A percentile compares a stretch with the other conserved stretches of the same genome.
These are phyloP conservation scores for Malurus elegans DNA, from an alignment of 2,113 vertebrate species.

Conservation along the genomic window DNA sequence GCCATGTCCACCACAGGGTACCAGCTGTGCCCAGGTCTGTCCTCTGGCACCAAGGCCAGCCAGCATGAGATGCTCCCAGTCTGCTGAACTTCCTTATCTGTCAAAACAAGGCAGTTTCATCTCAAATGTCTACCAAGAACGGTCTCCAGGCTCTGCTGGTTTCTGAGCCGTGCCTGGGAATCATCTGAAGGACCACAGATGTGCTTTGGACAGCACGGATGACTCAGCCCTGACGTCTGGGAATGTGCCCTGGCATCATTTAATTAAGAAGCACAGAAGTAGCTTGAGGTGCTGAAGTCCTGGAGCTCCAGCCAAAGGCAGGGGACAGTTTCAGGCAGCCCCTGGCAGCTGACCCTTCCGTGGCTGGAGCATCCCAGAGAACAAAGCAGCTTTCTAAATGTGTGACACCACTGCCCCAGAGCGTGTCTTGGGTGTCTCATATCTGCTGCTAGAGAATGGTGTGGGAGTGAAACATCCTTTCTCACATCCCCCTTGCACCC, in stretches of 20 bases:
- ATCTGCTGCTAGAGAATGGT: not conserved
- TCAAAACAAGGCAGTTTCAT: not conserved
- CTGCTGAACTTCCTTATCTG: not conserved
- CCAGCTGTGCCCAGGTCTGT: not conserved
- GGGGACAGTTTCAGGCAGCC: not conserved
- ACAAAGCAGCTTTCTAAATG: not conserved
- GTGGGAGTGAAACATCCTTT: not conserved
- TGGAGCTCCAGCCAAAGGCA: not conserved
- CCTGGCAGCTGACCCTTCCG: not conserved
- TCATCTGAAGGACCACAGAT: constrained; percentile 26
- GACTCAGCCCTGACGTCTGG: not conserved
- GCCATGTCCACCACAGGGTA: not conserved
- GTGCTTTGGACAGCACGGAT: not conserved
- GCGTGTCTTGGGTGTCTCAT: not conserved
- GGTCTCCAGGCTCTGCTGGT: not conserved
- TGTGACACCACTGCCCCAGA: not conserved
- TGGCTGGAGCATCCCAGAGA: not conserved
- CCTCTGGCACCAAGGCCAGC: not conserved
- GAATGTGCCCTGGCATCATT: not conserved
- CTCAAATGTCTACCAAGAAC: not conserved
- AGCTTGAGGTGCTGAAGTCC: not conserved
- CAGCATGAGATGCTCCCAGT: not conserved
- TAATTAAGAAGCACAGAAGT: not conserved
- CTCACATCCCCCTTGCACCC: not conserved
- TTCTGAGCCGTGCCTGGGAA: not conserved